Conservation (phyloP, 1,140 invertebrate genomes). For the Heliconius hewitsoni region DNA sequence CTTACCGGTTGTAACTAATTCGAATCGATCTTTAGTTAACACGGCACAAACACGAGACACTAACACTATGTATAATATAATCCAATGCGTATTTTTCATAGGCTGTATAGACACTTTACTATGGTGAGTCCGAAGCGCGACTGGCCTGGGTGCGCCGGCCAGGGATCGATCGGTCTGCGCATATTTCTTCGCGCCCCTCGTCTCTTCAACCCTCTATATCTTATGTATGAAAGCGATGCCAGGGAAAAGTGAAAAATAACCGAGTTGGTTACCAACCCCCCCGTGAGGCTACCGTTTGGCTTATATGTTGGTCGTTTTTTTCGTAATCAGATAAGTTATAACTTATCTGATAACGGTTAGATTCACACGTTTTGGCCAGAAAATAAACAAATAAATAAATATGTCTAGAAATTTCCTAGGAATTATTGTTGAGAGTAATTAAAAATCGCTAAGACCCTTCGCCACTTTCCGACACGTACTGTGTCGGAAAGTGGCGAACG, state of each 20-base stretch:
- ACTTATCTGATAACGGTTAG: neutral
- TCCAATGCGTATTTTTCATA: conserved; percentile 62
- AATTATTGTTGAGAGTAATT: too few species aligned
- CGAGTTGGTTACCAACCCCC: conserved; percentile 26
- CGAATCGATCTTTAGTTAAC: conserved; percentile 23
- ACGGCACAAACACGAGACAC: conserved; percentile 50
- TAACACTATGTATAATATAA: conserved; percentile 42
- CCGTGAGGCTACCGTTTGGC: conserved; percentile 31
- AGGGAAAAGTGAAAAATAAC: conserved; percentile 60
- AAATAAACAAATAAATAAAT: neutral
- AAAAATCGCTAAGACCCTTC: too few species aligned
- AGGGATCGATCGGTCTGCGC: conserved; percentile 72
- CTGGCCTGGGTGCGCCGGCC: conserved; percentile 59
- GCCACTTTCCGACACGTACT: too few species aligned
- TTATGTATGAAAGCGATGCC: conserved; percentile 72
- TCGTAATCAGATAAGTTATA: conserved; percentile 17
- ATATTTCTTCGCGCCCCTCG: conserved; percentile 57
- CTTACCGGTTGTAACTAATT: conserved; percentile 29
- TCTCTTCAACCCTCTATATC: conserved; percentile 62
- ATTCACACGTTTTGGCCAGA: neutral
- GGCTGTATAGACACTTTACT: conserved; percentile 34
- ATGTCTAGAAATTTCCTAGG: too few species aligned
- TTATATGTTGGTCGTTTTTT: conserved; percentile 25
- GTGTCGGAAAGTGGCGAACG: too few species aligned
- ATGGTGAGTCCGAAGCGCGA: conserved; percentile 41